These are phyloP conservation scores for Orthosia gothica DNA, from an alignment of 2,888 invertebrate genomes.

Conservation along the genomic window DNA sequence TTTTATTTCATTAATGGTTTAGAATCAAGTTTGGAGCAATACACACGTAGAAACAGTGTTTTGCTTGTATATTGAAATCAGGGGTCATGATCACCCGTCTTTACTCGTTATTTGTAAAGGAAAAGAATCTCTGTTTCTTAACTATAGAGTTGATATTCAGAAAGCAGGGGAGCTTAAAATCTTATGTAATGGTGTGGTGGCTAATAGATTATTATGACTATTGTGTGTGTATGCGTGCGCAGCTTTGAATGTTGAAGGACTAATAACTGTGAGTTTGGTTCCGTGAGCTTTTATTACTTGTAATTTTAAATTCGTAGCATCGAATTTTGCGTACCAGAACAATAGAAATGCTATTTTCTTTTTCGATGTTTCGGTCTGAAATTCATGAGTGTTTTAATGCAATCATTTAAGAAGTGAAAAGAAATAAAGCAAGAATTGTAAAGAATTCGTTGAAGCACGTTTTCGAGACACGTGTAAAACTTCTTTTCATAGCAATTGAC, in stretches of 20 bases:
- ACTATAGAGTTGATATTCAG: constrained; percentile 56
- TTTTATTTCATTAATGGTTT: constrained; percentile 60
- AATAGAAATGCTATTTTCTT: constrained; percentile 34
- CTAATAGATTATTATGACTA: constrained; percentile 72
- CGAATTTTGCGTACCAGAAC: constrained; percentile 27
- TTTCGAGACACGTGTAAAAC: constrained; percentile 10
- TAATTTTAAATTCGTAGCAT: constrained; percentile 49
- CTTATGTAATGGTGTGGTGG: constrained; percentile 73
- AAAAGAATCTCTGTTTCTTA: constrained; percentile 51
- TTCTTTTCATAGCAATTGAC: constrained; percentile 31
- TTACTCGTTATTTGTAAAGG: constrained; percentile 13
- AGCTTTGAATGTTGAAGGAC: constrained; percentile 70
- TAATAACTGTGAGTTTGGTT: constrained; percentile 61
- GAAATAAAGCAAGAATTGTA: constrained; percentile 12
- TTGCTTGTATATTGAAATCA: constrained; percentile 78
- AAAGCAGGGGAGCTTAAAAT: constrained; percentile 50
- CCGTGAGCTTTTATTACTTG: constrained; percentile 64
- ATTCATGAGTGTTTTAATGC: constrained; percentile 18
- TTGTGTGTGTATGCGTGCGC: constrained; percentile 66
- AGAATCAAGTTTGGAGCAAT: constrained; percentile 70
- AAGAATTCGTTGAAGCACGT: constrained; percentile 19
- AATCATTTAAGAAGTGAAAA: constrained; percentile 4
- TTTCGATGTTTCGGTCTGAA: constrained; percentile 15
- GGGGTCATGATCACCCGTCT: constrained; percentile 73
- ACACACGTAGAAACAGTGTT: constrained; percentile 71